Evolutionary conservation across 2,797 vertebrate species (phyloP).

Genomic region (Bradypodion ventrale): DNA sequence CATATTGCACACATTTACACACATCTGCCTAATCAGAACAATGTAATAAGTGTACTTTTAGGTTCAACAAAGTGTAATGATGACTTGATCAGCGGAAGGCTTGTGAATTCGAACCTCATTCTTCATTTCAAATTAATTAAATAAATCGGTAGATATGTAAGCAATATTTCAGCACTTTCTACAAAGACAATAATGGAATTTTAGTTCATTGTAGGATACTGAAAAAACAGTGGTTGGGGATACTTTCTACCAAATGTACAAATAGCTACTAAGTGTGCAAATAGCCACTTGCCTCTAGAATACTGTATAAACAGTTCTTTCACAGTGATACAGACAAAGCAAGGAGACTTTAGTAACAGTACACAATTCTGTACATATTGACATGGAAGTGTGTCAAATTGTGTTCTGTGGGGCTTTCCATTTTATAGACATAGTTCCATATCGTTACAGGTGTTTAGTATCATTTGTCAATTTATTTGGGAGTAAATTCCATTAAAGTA

Average conservation of each 20-base stretch:
- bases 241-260: background rate
- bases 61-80: background rate
- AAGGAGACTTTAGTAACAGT: background rate
- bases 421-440: background rate
- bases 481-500: background rate
- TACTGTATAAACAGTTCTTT: background rate
- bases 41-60: background rate
- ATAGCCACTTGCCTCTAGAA: background rate
- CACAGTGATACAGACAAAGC: background rate
- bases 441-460: background rate
- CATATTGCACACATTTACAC: too few species aligned
- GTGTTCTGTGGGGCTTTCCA: background rate
- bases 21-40: too few species aligned
- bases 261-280: background rate
- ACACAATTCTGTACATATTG: background rate
- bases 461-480: background rate
- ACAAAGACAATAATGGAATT: too few species aligned
- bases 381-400: background rate
- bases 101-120: background rate
- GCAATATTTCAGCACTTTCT: background rate
- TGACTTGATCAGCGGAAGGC: background rate
- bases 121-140: too few species aligned
- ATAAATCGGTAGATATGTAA: background rate
- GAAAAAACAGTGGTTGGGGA: background rate
- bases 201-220: too few species aligned